Percentiles rank a stretch among this genome's conserved stretches.
Evolutionary conservation across 2,888 invertebrate genomes (phyloP).

Genomic region (Xestia ashworthii): DNA sequence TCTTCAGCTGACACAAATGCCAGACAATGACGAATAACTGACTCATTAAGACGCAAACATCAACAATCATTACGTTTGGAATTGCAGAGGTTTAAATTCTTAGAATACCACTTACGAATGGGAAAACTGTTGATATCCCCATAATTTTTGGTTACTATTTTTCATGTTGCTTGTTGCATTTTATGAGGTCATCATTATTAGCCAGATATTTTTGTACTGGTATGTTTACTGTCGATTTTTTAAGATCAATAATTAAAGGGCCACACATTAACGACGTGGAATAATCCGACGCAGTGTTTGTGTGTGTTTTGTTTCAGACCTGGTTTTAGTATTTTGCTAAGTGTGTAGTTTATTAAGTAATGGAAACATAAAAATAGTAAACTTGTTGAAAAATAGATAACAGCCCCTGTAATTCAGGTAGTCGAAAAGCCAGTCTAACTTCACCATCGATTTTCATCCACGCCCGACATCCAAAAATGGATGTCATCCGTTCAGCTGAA

Average conservation of each 20-base stretch:
- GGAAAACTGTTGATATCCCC: neutral
- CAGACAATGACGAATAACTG: conserved; percentile 1
- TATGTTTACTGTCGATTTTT: neutral
- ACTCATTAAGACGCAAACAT: conserved; percentile 23
- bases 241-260: neutral
- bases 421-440: too few relatives aligned
- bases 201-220: neutral
- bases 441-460: too few relatives aligned
- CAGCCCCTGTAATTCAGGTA: too few relatives aligned
- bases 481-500: too few relatives aligned
- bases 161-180: neutral
- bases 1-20: neutral
- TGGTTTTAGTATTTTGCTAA: too few relatives aligned
- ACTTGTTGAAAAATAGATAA: too few relatives aligned
- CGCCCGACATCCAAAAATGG: too few relatives aligned
- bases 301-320: too few relatives aligned
- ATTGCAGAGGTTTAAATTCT: conserved; percentile 3
- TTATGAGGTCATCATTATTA: neutral
- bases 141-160: neutral
- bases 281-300: neutral
- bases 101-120: conserved; percentile 15
- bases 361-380: too few relatives aligned
- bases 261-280: neutral
- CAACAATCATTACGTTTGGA: neutral
- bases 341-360: too few relatives aligned